Evolutionary conservation across 2,888 invertebrate species (phyloP).

Genomic region (Drosophila imparisetae): DNA sequence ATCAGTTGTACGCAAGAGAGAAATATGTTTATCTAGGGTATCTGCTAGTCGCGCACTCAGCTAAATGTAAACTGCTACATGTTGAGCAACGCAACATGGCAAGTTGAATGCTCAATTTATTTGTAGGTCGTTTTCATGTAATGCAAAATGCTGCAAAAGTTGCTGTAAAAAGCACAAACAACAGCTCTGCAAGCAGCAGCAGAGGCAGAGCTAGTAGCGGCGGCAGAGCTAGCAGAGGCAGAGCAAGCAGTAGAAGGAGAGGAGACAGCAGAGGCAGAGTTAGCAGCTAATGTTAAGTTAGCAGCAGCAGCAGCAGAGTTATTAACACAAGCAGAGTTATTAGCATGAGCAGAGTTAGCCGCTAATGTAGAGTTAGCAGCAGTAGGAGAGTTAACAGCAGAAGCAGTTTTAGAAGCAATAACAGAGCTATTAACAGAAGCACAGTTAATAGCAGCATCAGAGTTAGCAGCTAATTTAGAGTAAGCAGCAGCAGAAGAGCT

Average conservation of each 20-base stretch:
- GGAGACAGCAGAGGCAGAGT: neutral
- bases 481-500: neutral
- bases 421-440: neutral
- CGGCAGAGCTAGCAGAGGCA: neutral
- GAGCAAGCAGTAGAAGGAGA: neutral
- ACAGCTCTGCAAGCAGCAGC: constrained; percentile 1
- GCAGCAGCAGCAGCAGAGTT: neutral
- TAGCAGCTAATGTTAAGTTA: neutral
- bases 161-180: constrained; percentile 26
- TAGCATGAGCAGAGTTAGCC: neutral
- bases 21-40: neutral
- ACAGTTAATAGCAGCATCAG: neutral
- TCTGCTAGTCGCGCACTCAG: neutral
- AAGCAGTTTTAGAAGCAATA: neutral
- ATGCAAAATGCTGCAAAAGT: constrained; percentile 49
- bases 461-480: neutral
- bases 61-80: neutral
- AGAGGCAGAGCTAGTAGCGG: neutral
- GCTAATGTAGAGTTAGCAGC: neutral
- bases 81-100: constrained; percentile 18
- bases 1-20: neutral
- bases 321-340: neutral
- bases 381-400: neutral
- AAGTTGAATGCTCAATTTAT: constrained; percentile 54
- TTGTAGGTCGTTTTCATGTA: constrained; percentile 75